These are phyloP conservation scores for Eolophus roseicapilla DNA, from an alignment of 2,113 vertebrate genomes.

Conservation along the genomic window DNA sequence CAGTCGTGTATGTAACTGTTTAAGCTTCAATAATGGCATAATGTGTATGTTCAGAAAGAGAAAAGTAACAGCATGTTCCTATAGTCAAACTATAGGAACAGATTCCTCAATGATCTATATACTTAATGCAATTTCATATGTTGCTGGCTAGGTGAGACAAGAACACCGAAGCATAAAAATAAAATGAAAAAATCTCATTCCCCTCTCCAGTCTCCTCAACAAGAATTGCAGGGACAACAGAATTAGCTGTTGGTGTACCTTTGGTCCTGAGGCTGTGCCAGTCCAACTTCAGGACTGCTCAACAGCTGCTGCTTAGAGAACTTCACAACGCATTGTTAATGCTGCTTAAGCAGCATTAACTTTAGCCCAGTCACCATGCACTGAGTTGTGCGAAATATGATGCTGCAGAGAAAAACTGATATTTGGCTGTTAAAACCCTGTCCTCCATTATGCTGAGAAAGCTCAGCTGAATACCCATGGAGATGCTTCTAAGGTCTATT, in stretches of 20 bases:
- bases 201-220: neutral
- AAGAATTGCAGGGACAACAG: neutral
- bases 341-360: slow-evolving; percentile 1
- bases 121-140: neutral
- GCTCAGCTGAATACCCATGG: neutral
- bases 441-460: neutral
- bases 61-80: neutral
- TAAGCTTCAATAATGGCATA: neutral
- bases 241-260: neutral
- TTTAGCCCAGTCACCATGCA: neutral
- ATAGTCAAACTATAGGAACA: neutral
- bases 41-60: neutral
- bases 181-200: neutral
- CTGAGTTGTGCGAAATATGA: neutral
- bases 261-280: neutral
- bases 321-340: neutral
- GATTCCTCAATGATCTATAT: neutral
- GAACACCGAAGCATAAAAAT: neutral
- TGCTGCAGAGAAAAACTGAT: neutral
- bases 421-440: neutral
- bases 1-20: neutral
- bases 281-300: neutral
- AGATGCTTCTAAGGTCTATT: slow-evolving; percentile 20
- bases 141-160: neutral
- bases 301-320: neutral